A percentile compares a stretch with the other conserved stretches of the same genome.
phyloP scores from a whole-genome alignment of 2,113 vertebrate species.

The Alces alces region DNA sequence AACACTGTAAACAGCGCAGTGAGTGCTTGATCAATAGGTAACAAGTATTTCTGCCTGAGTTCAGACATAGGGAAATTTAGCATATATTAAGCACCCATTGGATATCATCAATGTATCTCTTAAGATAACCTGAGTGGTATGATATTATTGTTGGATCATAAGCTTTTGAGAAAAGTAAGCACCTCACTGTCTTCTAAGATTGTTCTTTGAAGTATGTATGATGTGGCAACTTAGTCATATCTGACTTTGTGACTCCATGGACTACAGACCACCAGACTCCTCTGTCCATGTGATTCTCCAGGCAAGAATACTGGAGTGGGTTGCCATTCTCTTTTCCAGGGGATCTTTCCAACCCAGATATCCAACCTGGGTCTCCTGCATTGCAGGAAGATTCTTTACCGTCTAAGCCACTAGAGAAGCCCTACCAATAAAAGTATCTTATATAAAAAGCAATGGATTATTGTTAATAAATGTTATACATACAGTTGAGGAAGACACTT shows the following conservation, averaged over 20 bases:
- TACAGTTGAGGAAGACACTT: no score
- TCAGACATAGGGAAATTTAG: neutral
- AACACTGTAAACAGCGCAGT: neutral
- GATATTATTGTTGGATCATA: neutral
- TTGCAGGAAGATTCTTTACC: neutral
- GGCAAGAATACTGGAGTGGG: neutral
- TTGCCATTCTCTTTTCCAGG: neutral
- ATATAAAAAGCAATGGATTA: neutral
- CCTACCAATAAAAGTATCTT: neutral
- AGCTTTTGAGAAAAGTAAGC: constrained; percentile 25
- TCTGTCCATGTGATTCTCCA: neutral
- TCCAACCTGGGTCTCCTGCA: neutral
- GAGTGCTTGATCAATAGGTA: neutral
- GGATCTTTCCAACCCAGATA: neutral
- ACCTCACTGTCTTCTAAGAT: neutral
- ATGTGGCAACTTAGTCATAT: neutral
- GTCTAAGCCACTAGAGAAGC: neutral
- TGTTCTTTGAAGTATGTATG: neutral
- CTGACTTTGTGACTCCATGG: neutral
- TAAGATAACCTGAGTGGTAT: neutral
- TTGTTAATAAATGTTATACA: neutral
- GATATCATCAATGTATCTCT: neutral
- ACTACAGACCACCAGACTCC: neutral
- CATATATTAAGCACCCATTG: neutral
- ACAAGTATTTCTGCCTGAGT: neutral